Percentiles rank a stretch among this genome's conserved stretches.
These are phyloP conservation scores for Drosophila mayaguana DNA, from an alignment of 2,888 invertebrate genomes.

Conservation along the genomic window DNA sequence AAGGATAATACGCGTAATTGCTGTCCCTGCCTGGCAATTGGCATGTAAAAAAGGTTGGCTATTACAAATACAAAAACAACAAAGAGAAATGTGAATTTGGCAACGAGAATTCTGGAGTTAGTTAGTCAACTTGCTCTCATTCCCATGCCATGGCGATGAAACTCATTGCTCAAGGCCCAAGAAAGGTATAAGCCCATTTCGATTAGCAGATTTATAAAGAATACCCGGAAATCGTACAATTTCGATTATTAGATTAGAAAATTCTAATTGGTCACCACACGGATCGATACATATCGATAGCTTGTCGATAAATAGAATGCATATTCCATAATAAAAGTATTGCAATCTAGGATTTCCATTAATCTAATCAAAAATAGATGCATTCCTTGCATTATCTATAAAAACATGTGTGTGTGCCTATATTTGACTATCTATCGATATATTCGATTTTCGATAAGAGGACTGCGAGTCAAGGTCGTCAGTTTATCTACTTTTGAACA, in stretches of 20 bases:
- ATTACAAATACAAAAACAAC: constrained; percentile 1
- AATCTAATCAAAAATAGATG: too few species aligned
- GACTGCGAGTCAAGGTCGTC: not conserved
- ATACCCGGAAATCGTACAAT: too few species aligned
- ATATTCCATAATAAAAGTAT: too few species aligned
- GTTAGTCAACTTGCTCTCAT: not conserved
- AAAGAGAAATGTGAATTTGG: constrained; percentile 8
- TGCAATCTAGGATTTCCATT: too few species aligned
- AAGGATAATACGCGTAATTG: constrained; percentile 77
- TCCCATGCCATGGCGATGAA: not conserved
- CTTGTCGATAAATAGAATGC: too few species aligned
- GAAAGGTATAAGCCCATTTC: not conserved
- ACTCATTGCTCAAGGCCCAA: not conserved
- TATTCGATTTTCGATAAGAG: not conserved
- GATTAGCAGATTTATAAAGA: not conserved
- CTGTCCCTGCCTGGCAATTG: constrained; percentile 64
- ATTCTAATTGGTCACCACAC: too few species aligned
- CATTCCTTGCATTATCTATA: too few species aligned
- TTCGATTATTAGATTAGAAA: too few species aligned
- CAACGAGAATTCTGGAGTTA: constrained; percentile 3
- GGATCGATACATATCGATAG: too few species aligned
- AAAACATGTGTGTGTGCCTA: too few species aligned
- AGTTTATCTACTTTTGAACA: not conserved
- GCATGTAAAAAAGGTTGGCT: constrained; percentile 32
- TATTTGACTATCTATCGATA: too few species aligned